Evolutionary conservation across 1,140 invertebrate genomes (phyloP).

Genomic region (Ridgeia piscesae): DNA sequence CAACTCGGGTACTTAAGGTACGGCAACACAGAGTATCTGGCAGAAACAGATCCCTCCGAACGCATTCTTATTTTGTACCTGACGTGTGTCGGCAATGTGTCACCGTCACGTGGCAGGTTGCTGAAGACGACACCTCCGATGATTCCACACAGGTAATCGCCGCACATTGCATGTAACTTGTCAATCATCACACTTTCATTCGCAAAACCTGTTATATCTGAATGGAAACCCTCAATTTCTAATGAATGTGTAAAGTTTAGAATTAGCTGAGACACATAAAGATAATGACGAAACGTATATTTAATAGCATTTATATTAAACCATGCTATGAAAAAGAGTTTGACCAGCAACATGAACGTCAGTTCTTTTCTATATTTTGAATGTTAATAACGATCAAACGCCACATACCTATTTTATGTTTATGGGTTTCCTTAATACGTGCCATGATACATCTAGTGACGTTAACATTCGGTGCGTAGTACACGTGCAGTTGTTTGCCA

Average conservation of each 20-base stretch:
- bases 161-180: background rate
- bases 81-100: constrained; percentile 57
- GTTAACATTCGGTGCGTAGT: background rate
- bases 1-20: background rate
- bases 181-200: background rate
- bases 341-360: no score
- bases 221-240: background rate
- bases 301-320: no score
- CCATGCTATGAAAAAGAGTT: no score
- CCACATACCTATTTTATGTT: background rate
- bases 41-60: constrained; percentile 28
- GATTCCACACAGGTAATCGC: background rate
- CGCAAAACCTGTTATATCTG: background rate
- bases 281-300: no score
- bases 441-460: background rate
- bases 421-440: background rate
- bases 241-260: no score
- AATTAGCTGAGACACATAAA: no score
- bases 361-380: no score
- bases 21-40: background rate
- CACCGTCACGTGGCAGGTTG: background rate
- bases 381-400: no score
- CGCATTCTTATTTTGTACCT: constrained; percentile 67
- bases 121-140: background rate
- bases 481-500: background rate